These are phyloP conservation scores for Pao palembangensis DNA, from an alignment of 2,113 vertebrate genomes.

Conservation along the genomic window DNA sequence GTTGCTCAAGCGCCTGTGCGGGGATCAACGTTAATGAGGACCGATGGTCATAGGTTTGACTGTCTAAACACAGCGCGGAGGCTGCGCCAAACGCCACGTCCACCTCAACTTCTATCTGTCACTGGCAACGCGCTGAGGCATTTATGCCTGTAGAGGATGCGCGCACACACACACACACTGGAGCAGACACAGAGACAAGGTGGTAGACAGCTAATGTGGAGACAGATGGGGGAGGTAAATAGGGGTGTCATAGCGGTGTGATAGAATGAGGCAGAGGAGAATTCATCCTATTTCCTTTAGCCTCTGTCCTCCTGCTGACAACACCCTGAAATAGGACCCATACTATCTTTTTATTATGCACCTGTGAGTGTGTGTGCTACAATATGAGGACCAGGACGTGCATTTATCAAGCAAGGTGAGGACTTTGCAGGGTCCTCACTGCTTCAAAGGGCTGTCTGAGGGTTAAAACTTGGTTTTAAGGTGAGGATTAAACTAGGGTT, in stretches of 20 bases:
- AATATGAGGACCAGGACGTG: background rate
- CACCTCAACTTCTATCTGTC: slow-evolving; percentile 52
- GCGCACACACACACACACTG: slow-evolving; percentile 22
- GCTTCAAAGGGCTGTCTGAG: too few relatives aligned
- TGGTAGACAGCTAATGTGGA: slow-evolving; percentile 58
- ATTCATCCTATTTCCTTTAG: slow-evolving; percentile 72
- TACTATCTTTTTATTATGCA: slow-evolving; percentile 57
- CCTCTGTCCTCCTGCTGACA: slow-evolving; percentile 69
- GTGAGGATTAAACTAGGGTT: too few relatives aligned
- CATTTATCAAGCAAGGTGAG: background rate
- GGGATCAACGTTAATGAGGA: slow-evolving; percentile 16
- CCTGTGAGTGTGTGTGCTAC: slow-evolving; percentile 10
- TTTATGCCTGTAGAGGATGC: background rate
- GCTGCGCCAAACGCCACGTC: slow-evolving; percentile 36
- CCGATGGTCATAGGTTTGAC: slow-evolving; percentile 1
- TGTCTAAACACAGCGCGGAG: slow-evolving; percentile 20
- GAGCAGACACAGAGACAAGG: slow-evolving; percentile 28
- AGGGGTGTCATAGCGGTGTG: slow-evolving; percentile 70
- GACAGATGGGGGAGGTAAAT: slow-evolving; percentile 73
- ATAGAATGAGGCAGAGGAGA: slow-evolving; percentile 72
- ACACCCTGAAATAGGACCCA: slow-evolving; percentile 68
- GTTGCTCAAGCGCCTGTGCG: slow-evolving; percentile 5
- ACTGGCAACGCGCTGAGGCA: slow-evolving; percentile 34
- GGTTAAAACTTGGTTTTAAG: too few relatives aligned
- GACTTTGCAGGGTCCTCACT: too few relatives aligned